Conservation (phyloP, 2,888 invertebrate species). For the Erpobdella octoculata region DNA sequence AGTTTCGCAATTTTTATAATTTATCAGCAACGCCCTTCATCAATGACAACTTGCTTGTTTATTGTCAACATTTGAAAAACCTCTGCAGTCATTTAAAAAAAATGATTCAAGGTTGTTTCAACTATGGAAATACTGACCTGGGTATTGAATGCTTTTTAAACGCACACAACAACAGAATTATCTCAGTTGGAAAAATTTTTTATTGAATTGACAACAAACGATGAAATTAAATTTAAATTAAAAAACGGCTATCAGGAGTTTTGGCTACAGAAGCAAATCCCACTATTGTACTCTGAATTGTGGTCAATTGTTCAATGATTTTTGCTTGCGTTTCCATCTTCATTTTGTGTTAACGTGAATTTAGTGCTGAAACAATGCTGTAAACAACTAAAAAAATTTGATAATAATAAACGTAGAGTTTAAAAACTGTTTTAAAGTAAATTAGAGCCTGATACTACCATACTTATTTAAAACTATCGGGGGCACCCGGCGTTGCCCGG, state of each 20-base stretch:
- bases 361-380: neutral
- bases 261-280: conserved; percentile 1
- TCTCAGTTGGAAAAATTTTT: neutral
- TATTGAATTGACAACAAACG: neutral
- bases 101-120: neutral
- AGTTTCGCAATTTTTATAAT: neutral
- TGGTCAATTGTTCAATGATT: conserved; percentile 1
- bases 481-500: no score
- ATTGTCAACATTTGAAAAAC: neutral
- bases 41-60: neutral
- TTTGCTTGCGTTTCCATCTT: neutral
- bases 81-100: neutral
- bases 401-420: neutral
- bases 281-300: neutral
- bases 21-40: neutral
- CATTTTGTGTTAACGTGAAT: neutral
- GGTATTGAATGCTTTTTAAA: neutral
- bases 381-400: neutral
- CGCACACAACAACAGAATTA: neutral
- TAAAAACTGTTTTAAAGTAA: neutral
- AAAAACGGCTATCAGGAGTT: neutral
- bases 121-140: neutral
- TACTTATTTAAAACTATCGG: no score
- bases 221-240: neutral
- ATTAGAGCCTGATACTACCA: neutral